A percentile compares a stretch with the other conserved stretches of the same genome.
Evolutionary conservation across 2,113 vertebrate genomes (phyloP).

Genomic region (Chaenogobius annularis): DNA sequence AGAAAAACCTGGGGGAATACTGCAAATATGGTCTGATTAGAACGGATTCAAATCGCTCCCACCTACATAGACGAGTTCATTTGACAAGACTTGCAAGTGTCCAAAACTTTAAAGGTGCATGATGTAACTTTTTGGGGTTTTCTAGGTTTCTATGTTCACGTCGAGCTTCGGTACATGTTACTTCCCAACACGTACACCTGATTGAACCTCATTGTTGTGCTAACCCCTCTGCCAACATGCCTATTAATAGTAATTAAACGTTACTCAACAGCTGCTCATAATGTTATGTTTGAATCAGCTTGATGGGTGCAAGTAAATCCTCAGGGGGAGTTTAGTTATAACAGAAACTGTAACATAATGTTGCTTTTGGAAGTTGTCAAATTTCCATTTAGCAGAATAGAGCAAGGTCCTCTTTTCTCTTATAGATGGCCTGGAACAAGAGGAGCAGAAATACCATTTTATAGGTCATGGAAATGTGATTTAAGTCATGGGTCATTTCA

Average conservation of each 20-base stretch:
- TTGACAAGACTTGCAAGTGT: slow-evolving; percentile 5
- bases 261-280: background rate
- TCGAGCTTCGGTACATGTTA: too few relatives aligned
- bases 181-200: too few relatives aligned
- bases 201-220: background rate
- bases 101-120: slow-evolving; percentile 3
- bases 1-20: slow-evolving; percentile 59
- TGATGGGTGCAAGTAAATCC: background rate
- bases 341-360: background rate
- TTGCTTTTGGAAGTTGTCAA: background rate
- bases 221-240: background rate
- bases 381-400: background rate
- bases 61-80: slow-evolving; percentile 45
- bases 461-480: slow-evolving; percentile 30
- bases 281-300: background rate
- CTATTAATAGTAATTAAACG: background rate
- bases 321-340: background rate
- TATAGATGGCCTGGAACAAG: slow-evolving; percentile 14
- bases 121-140: background rate
- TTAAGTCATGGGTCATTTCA: slow-evolving; percentile 17
- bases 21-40: slow-evolving; percentile 61
- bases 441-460: slow-evolving; percentile 23
- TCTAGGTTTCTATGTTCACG: too few relatives aligned
- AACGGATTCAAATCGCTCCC: slow-evolving; percentile 58
- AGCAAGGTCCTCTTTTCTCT: slow-evolving; percentile 24